These are phyloP conservation scores for Tragelaphus buxtoni DNA, from an alignment of 2,113 vertebrate genomes.

Conservation along the genomic window DNA sequence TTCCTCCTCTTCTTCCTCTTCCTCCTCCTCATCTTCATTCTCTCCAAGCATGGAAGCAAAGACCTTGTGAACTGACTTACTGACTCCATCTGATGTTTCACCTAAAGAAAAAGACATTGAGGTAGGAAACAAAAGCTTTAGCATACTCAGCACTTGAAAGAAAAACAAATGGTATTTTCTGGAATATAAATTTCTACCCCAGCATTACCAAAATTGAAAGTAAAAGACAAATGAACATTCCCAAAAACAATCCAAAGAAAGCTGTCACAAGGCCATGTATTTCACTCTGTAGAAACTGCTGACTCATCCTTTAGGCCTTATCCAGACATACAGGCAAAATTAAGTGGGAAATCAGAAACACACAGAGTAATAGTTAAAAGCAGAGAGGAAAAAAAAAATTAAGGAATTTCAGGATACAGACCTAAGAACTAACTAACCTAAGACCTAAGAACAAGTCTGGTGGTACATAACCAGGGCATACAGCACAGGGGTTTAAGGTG, in stretches of 20 bases:
- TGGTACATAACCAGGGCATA: neutral
- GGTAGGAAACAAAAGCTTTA: neutral
- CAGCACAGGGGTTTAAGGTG: neutral
- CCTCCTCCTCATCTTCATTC: constrained; percentile 79
- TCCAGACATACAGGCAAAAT: neutral
- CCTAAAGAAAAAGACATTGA: constrained; percentile 65
- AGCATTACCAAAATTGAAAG: neutral
- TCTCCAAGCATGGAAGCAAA: constrained; percentile 96
- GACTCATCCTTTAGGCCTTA: neutral
- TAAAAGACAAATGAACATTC: neutral
- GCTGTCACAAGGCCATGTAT: neutral
- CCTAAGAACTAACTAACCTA: neutral
- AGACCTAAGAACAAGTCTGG: neutral
- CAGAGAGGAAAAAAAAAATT: neutral
- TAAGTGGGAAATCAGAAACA: neutral
- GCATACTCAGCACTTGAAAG: neutral
- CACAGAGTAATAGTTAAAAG: neutral
- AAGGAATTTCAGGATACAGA: neutral
- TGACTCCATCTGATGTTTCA: constrained; percentile 90
- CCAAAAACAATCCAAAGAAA: neutral
- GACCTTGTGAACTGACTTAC: constrained; percentile 92
- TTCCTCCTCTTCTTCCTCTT: constrained; percentile 79
- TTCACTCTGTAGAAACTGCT: neutral
- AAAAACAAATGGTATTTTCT: neutral
- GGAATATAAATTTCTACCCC: neutral